These are phyloP conservation scores for Sylvicapra grimmia DNA, from an alignment of 2,113 vertebrate genomes.

Conservation along the genomic window DNA sequence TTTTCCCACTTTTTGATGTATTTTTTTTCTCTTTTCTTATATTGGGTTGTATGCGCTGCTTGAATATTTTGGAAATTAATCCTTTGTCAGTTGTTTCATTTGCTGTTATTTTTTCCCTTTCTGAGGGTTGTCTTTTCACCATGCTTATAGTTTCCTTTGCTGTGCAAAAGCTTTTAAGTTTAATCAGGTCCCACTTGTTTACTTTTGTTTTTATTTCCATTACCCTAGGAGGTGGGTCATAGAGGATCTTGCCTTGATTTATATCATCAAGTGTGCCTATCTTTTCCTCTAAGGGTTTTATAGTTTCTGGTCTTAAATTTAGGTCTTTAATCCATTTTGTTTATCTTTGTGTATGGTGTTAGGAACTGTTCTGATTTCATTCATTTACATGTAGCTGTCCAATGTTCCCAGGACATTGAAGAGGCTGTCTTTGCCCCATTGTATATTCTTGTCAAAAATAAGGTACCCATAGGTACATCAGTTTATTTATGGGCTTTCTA, in stretches of 20 bases:
- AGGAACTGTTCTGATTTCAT: neutral
- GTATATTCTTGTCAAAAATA: neutral
- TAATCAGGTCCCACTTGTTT: neutral
- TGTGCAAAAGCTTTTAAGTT: neutral
- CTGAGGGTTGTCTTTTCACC: neutral
- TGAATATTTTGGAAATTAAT: neutral
- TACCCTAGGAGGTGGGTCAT: neutral
- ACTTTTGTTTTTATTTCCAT: neutral
- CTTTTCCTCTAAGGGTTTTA: neutral
- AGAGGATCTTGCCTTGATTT: neutral
- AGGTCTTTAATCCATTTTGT: neutral
- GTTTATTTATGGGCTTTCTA: neutral
- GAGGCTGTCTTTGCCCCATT: neutral
- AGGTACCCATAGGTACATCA: neutral
- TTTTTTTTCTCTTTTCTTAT: neutral
- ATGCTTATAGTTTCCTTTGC: neutral
- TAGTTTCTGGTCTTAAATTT: neutral
- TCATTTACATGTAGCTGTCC: fast-evolving
- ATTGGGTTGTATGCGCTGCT: neutral
- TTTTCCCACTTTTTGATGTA: neutral
- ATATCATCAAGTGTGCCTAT: neutral
- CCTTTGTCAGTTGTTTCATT: neutral
- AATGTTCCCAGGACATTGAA: neutral
- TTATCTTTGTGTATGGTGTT: neutral
- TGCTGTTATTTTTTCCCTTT: neutral